Evolutionary conservation across 2,888 invertebrate species (phyloP).

Genomic region (Belgica antarctica): DNA sequence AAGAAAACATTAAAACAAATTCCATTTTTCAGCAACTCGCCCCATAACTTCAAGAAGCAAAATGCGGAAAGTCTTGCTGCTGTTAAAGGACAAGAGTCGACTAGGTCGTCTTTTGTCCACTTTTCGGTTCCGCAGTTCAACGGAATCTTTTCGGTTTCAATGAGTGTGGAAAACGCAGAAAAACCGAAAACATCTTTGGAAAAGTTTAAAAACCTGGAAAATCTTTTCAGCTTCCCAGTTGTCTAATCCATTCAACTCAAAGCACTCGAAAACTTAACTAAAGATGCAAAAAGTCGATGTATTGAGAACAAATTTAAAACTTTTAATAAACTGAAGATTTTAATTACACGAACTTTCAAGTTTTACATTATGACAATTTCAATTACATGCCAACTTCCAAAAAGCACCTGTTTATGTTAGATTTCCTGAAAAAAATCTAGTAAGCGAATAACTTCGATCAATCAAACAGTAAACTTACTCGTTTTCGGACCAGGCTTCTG

Average conservation of each 20-base stretch:
- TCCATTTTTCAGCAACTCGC: not conserved
- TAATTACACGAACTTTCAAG: no score
- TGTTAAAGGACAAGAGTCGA: not conserved
- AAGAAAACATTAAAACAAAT: not conserved
- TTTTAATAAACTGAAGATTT: no score
- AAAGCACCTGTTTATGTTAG: no score
- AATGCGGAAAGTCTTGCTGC: not conserved
- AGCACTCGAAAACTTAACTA: no score
- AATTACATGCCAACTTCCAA: not conserved
- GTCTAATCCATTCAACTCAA: no score
- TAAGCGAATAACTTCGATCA: not conserved
- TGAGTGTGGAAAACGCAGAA: conserved; percentile 5
- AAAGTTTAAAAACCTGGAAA: conserved; percentile 24
- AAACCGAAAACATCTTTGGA: conserved; percentile 37
- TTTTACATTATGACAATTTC: no score
- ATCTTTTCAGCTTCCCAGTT: not conserved
- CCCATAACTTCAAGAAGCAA: conserved; percentile 23
- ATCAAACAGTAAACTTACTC: conserved; percentile 20
- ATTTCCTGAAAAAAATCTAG: no score
- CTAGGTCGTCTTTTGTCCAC: conserved; percentile 3
- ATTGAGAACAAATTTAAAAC: no score
- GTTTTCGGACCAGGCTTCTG: no score
- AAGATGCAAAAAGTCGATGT: no score
- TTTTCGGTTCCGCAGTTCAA: not conserved
- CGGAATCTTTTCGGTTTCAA: conserved; percentile 19